phyloP scores from a whole-genome alignment of 2,113 vertebrate species.

The Lepisosteus osseus region DNA sequence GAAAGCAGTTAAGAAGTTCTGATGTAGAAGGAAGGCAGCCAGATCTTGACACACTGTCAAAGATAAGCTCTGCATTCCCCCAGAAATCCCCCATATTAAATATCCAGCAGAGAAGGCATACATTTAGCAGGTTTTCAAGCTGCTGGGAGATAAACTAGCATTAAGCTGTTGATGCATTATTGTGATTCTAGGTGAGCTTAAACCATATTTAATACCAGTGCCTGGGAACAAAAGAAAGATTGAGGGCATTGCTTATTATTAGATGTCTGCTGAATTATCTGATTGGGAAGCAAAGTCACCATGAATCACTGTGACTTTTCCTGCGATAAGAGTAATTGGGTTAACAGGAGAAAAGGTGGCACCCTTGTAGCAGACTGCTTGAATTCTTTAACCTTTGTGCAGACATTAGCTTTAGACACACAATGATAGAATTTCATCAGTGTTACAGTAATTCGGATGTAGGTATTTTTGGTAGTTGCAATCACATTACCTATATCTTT shows the following conservation, averaged over 20 bases:
- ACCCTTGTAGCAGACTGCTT: background rate
- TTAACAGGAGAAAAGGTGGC: conserved; percentile 14
- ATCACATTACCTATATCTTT: background rate
- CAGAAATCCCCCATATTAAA: background rate
- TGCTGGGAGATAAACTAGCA: conserved; percentile 8
- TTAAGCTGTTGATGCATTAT: conserved; percentile 16
- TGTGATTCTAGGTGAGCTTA: conserved; percentile 17
- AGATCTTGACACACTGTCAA: conserved; percentile 4
- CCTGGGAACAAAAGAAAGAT: conserved; percentile 7
- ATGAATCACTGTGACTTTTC: conserved; percentile 12
- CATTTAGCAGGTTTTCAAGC: conserved; percentile 14
- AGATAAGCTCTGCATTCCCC: conserved; percentile 13
- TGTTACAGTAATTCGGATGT: background rate
- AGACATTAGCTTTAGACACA: background rate
- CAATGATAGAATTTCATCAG: conserved; percentile 10
- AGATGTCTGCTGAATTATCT: conserved; percentile 9
- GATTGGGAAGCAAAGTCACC: conserved; percentile 11
- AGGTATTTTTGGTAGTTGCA: background rate
- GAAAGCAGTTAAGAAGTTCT: background rate
- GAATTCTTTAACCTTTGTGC: conserved; percentile 1
- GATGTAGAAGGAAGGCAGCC: background rate
- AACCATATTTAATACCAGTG: conserved; percentile 8
- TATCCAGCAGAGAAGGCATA: conserved; percentile 6
- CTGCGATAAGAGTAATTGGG: conserved; percentile 7
- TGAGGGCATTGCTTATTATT: conserved; percentile 9